Conservation (phyloP, 1,140 invertebrate genomes). For the Geopemphigus sp. region DNA sequence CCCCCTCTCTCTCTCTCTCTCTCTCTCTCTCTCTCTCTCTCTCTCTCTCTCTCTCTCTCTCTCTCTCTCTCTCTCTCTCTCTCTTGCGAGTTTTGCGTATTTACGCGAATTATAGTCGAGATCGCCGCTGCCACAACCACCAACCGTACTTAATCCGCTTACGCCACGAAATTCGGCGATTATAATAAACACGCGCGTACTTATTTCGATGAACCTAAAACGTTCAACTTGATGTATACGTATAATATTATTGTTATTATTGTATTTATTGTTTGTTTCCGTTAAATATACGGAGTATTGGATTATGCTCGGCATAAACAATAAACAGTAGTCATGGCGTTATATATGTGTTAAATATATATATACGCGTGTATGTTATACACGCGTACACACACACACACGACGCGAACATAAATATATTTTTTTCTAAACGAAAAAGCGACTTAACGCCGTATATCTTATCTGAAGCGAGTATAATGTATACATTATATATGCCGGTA, state of each 20-base stretch:
- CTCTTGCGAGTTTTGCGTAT: not conserved
- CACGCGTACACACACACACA: no score
- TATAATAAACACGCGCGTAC: no score
- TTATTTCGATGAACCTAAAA: constrained; percentile 28
- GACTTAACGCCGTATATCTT: constrained; percentile 35
- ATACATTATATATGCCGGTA: no score
- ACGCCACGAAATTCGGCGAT: not conserved
- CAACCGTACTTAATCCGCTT: constrained; percentile 20
- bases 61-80: not conserved
- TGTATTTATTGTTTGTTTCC: constrained; percentile 17
- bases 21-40: no score
- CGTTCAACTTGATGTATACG: not conserved
- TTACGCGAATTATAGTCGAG: not conserved
- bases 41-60: not conserved
- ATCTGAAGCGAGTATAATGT: not conserved
- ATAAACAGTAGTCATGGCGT: constrained; percentile 7
- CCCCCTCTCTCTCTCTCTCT: no score
- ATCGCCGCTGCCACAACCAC: not conserved
- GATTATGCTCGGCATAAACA: constrained; percentile 26
- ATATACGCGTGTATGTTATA: no score
- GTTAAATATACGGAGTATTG: constrained; percentile 24
- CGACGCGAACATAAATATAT: no score
- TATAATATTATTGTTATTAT: no score
- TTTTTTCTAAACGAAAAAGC: not conserved
- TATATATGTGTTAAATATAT: no score